A percentile compares a stretch with the other conserved stretches of the same genome.
phyloP scores from a whole-genome alignment of 2,797 vertebrate species.

The Lutjanus argentimaculatus region DNA sequence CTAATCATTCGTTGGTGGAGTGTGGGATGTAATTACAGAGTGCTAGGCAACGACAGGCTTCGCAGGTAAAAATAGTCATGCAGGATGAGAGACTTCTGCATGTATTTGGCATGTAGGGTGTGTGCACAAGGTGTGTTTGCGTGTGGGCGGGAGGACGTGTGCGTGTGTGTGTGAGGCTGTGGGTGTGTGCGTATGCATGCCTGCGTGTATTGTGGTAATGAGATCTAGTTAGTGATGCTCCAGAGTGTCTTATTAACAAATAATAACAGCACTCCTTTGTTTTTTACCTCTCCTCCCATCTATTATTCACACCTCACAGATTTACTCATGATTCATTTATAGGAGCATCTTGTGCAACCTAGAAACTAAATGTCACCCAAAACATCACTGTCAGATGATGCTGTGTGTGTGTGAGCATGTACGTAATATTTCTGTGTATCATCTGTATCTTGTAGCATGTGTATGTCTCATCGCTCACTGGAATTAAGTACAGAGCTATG shows the following conservation, averaged over 20 bases:
- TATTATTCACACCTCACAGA: conserved; percentile 88
- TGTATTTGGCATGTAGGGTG: conserved; percentile 65
- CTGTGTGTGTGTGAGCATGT: conserved; percentile 27
- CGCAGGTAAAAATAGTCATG: conserved; percentile 83
- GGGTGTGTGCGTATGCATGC: conserved; percentile 40
- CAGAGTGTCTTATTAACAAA: conserved; percentile 87
- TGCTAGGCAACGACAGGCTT: conserved; percentile 82
- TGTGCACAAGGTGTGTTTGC: conserved; percentile 37
- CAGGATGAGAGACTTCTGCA: conserved; percentile 67
- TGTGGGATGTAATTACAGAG: conserved; percentile 82
- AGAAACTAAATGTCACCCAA: conserved; percentile 85
- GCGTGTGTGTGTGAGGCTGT: conserved; percentile 26
- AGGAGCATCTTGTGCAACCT: conserved; percentile 85
- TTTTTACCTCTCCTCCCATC: conserved; percentile 84
- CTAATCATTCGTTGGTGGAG: conserved; percentile 76
- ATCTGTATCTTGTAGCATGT: not conserved
- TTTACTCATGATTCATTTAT: conserved; percentile 88
- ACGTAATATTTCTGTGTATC: conserved; percentile 18
- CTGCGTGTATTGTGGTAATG: conserved; percentile 75
- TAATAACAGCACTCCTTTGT: conserved; percentile 86
- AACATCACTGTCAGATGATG: conserved; percentile 74
- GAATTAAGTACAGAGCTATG: not conserved
- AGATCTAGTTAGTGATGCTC: conserved; percentile 82
- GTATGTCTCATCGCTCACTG: not conserved
- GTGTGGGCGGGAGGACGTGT: conserved; percentile 31